Percentiles rank a stretch among this genome's conserved stretches.
Evolutionary conservation across 2,113 vertebrate genomes (phyloP).

Genomic region (Orcinus orca): DNA sequence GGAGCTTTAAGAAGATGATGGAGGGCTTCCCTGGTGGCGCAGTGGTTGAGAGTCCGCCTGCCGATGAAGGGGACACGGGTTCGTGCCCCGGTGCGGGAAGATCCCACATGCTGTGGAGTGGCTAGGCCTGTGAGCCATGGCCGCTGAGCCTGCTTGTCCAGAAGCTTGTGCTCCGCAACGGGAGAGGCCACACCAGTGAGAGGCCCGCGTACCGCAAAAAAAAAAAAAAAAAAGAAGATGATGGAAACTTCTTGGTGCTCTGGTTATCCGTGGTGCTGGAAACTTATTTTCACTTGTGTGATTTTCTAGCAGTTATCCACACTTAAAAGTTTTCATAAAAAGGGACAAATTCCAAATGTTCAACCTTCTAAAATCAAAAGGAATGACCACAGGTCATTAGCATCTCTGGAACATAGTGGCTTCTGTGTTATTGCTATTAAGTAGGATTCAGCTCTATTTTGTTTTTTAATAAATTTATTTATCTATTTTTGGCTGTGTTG

Average conservation of each 20-base stretch:
- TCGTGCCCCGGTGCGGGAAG: no score
- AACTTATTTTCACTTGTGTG: slow-evolving; percentile 64
- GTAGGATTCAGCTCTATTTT: slow-evolving; percentile 77
- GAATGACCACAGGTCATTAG: slow-evolving; percentile 79
- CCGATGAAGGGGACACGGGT: no score
- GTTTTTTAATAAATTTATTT: slow-evolving; percentile 43
- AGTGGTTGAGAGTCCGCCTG: no score
- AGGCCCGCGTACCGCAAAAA: no score
- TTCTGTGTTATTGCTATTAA: slow-evolving; percentile 81
- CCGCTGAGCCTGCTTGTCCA: no score
- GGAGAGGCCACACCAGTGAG: no score
- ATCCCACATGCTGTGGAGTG: no score
- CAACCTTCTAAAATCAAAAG: slow-evolving; percentile 76
- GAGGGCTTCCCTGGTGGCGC: not conserved
- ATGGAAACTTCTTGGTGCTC: slow-evolving; percentile 47
- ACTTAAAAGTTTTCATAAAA: slow-evolving; percentile 73
- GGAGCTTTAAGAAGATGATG: slow-evolving; percentile 33
- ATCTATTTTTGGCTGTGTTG: no score
- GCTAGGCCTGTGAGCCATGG: no score
- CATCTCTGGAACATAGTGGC: slow-evolving; percentile 66
- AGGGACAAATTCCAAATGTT: slow-evolving; percentile 68
- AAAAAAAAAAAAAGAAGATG: not conserved
- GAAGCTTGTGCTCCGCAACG: no score
- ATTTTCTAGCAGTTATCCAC: slow-evolving; percentile 68
- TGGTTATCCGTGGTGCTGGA: slow-evolving; percentile 16